A percentile compares a stretch with the other conserved stretches of the same genome.
These are phyloP conservation scores for Silurus aristotelis DNA, from an alignment of 2,797 vertebrate species.

Conservation along the genomic window DNA sequence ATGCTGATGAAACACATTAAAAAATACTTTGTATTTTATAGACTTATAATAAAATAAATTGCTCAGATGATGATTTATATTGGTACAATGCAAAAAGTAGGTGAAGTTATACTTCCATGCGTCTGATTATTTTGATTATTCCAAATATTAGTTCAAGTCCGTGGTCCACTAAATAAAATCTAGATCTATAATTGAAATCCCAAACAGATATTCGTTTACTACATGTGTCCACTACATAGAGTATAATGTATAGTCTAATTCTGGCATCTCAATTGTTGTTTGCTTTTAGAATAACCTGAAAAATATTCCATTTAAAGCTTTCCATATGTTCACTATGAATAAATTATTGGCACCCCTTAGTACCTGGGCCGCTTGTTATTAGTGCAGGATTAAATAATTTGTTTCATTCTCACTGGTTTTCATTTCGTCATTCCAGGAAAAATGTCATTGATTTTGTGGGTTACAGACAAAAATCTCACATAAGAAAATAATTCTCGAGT, in stretches of 20 bases:
- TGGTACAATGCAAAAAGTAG: background rate
- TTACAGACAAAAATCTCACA: background rate
- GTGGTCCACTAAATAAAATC: background rate
- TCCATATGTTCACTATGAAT: background rate
- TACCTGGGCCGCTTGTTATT: background rate
- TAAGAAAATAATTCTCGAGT: background rate
- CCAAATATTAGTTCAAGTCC: background rate
- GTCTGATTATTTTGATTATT: background rate
- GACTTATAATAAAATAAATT: background rate
- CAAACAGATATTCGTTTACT: background rate
- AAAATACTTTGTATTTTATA: conserved; percentile 4
- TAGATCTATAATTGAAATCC: background rate
- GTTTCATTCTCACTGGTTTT: background rate
- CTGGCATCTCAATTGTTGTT: background rate
- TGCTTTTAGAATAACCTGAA: background rate
- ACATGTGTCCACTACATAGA: background rate
- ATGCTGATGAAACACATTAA: background rate
- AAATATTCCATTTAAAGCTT: background rate
- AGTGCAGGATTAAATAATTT: background rate
- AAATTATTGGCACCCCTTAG: background rate
- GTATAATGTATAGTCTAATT: background rate
- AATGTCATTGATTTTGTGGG: background rate
- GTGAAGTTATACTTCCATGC: background rate
- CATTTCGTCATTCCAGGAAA: background rate
- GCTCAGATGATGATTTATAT: background rate